Percentiles rank a stretch among this genome's conserved stretches.
phyloP scores from a whole-genome alignment of 2,797 vertebrate genomes.

The Catamblyrhynchus diadema region DNA sequence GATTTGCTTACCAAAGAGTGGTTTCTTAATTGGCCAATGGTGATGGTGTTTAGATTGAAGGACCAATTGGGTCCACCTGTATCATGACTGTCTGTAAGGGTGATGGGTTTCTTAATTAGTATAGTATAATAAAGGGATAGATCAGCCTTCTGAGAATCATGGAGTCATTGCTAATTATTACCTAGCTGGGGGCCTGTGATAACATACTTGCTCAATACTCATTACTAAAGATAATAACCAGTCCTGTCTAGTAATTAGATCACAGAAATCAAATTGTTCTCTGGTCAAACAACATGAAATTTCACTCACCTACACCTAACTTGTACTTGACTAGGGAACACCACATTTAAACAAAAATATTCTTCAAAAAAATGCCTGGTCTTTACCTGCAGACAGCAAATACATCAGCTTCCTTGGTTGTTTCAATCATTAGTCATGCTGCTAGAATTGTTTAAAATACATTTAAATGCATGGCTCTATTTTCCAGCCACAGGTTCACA shows the following conservation, averaged over 20 bases:
- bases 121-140: too few relatives aligned
- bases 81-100: too few relatives aligned
- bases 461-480: not conserved
- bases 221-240: not conserved
- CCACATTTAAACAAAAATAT: not conserved
- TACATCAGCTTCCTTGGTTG: not conserved
- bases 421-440: not conserved
- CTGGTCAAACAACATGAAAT: not conserved
- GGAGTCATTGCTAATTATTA: too few relatives aligned
- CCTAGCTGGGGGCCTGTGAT: too few relatives aligned
- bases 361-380: not conserved
- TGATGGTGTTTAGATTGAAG: too few relatives aligned
- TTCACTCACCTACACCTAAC: not conserved
- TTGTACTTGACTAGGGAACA: not conserved
- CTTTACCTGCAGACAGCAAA: not conserved
- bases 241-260: not conserved
- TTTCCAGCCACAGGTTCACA: not conserved
- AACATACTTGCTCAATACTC: not conserved
- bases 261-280: not conserved
- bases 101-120: too few relatives aligned
- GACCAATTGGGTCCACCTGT: too few relatives aligned
- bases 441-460: not conserved
- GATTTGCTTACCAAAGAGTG: too few relatives aligned
- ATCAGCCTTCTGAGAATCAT: too few relatives aligned
- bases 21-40: too few relatives aligned